Base-by-base conservation (phyloP, 2,797 vertebrate species). In the Paguma larvata region DNA sequence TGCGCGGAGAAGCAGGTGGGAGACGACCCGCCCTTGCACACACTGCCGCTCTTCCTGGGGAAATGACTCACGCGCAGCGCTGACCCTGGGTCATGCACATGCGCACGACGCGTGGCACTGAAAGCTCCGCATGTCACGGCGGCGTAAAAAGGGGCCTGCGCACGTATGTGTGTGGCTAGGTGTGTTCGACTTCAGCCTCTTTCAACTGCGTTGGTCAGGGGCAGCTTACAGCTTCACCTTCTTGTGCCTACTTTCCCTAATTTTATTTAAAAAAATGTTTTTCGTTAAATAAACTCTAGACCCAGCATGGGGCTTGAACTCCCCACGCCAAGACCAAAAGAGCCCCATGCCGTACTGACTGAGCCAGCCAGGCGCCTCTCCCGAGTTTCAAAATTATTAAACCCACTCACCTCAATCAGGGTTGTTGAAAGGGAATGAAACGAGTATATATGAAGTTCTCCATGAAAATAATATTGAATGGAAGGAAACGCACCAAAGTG, bases 311-410 rank as follows among this genome's bases (percentile, higher is more conserved):
- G 73, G 16, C 73, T 75, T 48, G 44, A 75, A 48, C 44, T 75
- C 73, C 32, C 15, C 2, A 48, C 8, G 27, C 73, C 44, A 75
- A 48, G 8, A 75, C 48, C 73, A 75, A 48, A 75, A 48, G 44
- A 75, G 44, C 73, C 44, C 46, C 73, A 5, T 46, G 73, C 30
- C 7, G 25, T 32, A 75, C 3, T 75, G 44, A 48, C 44, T 75
- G 44, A 75, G 15, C 44, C 73, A 18, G 44, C 44, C 27, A 75
- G 15, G 44, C 1, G 6, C 44, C 73, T 44, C 73, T 93, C 46
- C 23, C 38, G 65, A 80, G 92, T 44, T 92, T 95, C 77, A 97
- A 96, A 92, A 96, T 75, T 56, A 96, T 75, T 63, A 75, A 92
- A 94, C 41, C 73, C 3, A 53, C 16, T 65, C 9, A 95, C 10